These are phyloP conservation scores for Protophormia terraenovae DNA, from an alignment of 2,888 invertebrate genomes.

Conservation along the genomic window DNA sequence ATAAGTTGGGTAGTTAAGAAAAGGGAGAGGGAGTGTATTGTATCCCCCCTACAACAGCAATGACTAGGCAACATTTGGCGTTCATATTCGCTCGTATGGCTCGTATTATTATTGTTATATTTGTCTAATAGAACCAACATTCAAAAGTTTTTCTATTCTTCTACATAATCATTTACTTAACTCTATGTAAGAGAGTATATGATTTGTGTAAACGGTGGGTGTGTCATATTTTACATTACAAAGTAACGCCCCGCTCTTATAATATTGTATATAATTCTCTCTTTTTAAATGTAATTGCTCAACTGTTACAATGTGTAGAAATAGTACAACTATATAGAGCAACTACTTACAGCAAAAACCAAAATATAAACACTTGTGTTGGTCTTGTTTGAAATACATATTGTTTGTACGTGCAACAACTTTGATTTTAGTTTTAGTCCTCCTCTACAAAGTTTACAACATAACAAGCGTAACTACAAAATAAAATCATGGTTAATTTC, in stretches of 20 bases:
- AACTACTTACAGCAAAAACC: background rate
- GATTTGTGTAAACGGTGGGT: background rate
- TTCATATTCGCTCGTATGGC: slow-evolving; percentile 53
- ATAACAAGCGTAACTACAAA: slow-evolving; percentile 38
- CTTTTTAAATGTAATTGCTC: background rate
- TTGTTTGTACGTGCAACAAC: slow-evolving; percentile 43
- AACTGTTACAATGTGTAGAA: slow-evolving; percentile 19
- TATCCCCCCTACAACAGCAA: slow-evolving; percentile 7
- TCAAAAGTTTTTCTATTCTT: background rate
- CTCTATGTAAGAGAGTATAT: no score
- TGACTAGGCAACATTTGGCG: slow-evolving; percentile 58
- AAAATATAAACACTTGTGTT: background rate
- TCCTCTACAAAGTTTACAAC: slow-evolving; percentile 5
- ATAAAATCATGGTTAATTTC: slow-evolving; percentile 59
- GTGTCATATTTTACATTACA: slow-evolving; percentile 51
- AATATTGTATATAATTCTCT: background rate
- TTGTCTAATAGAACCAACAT: slow-evolving; percentile 58
- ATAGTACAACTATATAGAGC: slow-evolving; percentile 38
- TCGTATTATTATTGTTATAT: slow-evolving; percentile 59
- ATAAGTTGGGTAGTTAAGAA: slow-evolving; percentile 6
- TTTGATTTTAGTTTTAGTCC: slow-evolving; percentile 32
- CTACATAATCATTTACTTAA: background rate
- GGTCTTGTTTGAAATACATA: slow-evolving; percentile 3
- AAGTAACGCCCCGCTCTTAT: slow-evolving; percentile 40
- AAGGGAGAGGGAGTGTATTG: slow-evolving; percentile 17